Evolutionary conservation across 2,797 vertebrate species (phyloP), one percentile per base, ranked within the genome.

Genomic region (Sarcophilus harrisii): DNA sequence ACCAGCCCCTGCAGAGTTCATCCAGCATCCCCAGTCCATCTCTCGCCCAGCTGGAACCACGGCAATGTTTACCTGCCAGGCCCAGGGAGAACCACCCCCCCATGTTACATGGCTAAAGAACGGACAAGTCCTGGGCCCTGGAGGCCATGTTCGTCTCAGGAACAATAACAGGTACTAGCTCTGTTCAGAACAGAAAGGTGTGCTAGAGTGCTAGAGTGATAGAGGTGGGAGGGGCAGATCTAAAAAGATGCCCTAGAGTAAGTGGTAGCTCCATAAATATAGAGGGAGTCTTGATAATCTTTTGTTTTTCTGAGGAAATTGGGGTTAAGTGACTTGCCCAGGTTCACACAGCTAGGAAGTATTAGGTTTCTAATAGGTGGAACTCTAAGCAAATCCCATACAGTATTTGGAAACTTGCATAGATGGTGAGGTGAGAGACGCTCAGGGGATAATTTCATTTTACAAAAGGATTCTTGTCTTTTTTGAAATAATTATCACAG

Each of bases 101-200:
- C 99, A 99, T 91, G 99, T 99, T 98, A 99, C 99, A 0, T 99
- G 99, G 99, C 98, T 99, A 98, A 99, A 99, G 98, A 99, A 99
- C 0, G 99, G 99, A 14, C 99, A 99, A 98, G 99, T 99, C 93
- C 98, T 99, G 98, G 99, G 99, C 97, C 99, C 99, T 0, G 99
- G 99, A 0, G 99, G 99, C 12, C 99, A 99, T 27, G 99, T 99
- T 97, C 99, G 99, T 98, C 99, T 99, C 98, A 99, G 99, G 98
- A 99, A 99, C 96, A 99, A 99, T 98, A 99, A 99, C 99, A 99
- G 99, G 99, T 99, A 93, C 0, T 24, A 45, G 96, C 66, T 73
- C 30, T 1, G 49, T 0, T 0, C 12, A 89, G 0, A 0, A 94
- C 0, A 45, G 91, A 58, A 0, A 27, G 49, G 28, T 5, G 14